Evolutionary conservation across 2,113 vertebrate genomes (phyloP).

Genomic region (Harpagus bidentatus): DNA sequence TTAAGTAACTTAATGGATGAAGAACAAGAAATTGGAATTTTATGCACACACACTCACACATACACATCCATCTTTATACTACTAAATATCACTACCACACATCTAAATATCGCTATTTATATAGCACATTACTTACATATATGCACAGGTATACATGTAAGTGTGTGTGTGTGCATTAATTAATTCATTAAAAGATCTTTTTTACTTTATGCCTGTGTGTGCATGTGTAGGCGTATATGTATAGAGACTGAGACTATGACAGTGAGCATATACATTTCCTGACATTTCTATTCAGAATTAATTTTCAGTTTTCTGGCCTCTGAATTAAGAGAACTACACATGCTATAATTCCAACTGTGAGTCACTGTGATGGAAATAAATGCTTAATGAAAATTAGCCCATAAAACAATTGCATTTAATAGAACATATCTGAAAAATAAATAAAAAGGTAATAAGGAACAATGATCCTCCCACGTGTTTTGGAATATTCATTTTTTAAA

Average conservation of each 20-base stretch:
- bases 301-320: background rate
- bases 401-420: background rate
- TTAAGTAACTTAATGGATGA: background rate
- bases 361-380: background rate
- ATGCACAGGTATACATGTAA: background rate
- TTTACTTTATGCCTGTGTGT: background rate
- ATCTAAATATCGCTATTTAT: background rate
- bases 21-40: background rate
- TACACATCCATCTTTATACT: background rate
- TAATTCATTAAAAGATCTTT: background rate
- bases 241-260: background rate
- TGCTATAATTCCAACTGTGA: background rate
- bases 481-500: background rate
- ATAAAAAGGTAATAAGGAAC: background rate
- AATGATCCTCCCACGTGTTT: background rate
- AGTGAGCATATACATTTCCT: background rate
- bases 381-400: background rate
- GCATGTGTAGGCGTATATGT: background rate
- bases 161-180: accelerated
- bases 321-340: background rate
- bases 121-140: background rate
- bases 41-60: background rate
- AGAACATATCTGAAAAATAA: background rate
- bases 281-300: background rate
- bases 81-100: background rate